A percentile compares a stretch with the other conserved stretches of the same genome.
phyloP scores from a whole-genome alignment of 2,797 vertebrate species.

The Myiotriccus ornatus region DNA sequence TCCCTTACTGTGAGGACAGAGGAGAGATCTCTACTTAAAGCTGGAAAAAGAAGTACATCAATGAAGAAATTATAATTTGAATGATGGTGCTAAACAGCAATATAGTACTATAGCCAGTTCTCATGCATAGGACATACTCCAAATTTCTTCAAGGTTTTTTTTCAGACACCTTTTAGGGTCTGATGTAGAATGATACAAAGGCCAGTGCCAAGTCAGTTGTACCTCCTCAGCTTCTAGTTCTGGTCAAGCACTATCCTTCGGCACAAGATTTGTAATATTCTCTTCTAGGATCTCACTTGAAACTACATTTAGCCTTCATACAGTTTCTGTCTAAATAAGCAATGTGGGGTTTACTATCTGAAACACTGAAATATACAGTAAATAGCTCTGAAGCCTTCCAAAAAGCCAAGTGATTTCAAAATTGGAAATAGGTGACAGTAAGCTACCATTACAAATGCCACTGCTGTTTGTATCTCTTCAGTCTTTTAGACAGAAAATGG shows the following conservation, averaged over 20 bases:
- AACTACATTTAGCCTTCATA: neutral
- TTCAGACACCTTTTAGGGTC: neutral
- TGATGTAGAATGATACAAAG: neutral
- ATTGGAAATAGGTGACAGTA: neutral
- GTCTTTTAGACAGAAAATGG: neutral
- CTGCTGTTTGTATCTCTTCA: neutral
- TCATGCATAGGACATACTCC: constrained; percentile 43
- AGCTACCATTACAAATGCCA: neutral
- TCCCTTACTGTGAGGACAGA: constrained; percentile 68
- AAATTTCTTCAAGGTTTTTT: constrained; percentile 6
- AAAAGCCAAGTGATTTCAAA: neutral
- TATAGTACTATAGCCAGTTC: constrained; percentile 40
- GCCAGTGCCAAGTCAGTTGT: neutral
- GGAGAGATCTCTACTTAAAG: constrained; percentile 67
- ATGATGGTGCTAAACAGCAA: constrained; percentile 50
- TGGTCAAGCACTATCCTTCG: neutral
- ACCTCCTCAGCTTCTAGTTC: neutral
- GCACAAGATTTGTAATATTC: neutral
- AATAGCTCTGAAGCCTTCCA: neutral
- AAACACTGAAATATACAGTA: neutral
- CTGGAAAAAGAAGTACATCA: constrained; percentile 72
- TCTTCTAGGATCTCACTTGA: neutral
- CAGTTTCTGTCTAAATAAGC: neutral
- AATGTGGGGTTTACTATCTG: neutral
- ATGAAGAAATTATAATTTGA: constrained; percentile 61